A percentile compares a stretch with the other conserved stretches of the same genome.
Evolutionary conservation across 2,797 vertebrate genomes (phyloP).

Genomic region (Takifugu rubripes): DNA sequence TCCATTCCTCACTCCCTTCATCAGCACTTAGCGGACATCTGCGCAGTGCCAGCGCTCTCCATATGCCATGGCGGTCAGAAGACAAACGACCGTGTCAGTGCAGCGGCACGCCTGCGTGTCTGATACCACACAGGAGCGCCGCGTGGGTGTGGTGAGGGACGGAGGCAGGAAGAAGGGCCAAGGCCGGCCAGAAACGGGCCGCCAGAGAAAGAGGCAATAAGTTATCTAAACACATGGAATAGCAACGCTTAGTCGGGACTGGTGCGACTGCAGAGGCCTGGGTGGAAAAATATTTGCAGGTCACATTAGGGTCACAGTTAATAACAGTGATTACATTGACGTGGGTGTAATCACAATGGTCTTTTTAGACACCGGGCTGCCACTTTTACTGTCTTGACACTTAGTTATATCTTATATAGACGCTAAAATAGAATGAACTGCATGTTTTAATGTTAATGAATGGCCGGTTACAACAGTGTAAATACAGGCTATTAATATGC

Average conservation of each 20-base stretch:
- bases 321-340: too few relatives aligned
- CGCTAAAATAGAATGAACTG: too few relatives aligned
- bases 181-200: conserved; percentile 26
- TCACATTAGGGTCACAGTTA: too few relatives aligned
- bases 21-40: conserved; percentile 81
- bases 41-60: conserved; percentile 75
- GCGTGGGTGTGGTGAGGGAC: conserved; percentile 51
- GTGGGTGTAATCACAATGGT: too few relatives aligned
- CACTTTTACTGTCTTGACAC: too few relatives aligned
- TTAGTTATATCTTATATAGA: too few relatives aligned
- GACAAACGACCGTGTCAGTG: conserved; percentile 73
- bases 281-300: conserved; percentile 15
- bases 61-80: conserved; percentile 69
- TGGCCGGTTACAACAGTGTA: conserved; percentile 1
- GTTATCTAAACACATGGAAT: conserved; percentile 52
- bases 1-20: conserved; percentile 69
- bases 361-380: too few relatives aligned
- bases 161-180: conserved; percentile 39
- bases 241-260: conserved; percentile 29
- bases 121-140: conserved; percentile 59
- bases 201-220: conserved; percentile 37
- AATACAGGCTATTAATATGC: conserved; percentile 10
- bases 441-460: background rate
- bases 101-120: conserved; percentile 61
- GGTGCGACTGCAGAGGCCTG: conserved; percentile 33